Percentiles rank a stretch among this genome's conserved stretches.
phyloP scores from a whole-genome alignment of 2,113 vertebrate species.

The Osmerus mordax region DNA sequence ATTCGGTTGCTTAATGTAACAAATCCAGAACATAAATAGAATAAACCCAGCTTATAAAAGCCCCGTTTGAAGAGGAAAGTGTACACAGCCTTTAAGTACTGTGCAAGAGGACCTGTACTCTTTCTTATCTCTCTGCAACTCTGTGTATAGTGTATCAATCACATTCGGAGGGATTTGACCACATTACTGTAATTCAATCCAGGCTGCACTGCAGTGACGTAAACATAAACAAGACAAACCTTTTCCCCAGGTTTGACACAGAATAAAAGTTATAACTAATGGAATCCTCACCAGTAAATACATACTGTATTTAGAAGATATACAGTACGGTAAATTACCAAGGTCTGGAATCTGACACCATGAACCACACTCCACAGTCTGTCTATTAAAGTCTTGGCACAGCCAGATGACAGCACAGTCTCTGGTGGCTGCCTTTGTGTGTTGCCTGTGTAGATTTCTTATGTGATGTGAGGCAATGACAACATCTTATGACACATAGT shows the following conservation, averaged over 20 bases:
- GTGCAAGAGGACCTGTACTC: neutral
- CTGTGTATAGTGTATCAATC: conserved; percentile 16
- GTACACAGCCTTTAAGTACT: neutral
- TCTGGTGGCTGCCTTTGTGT: neutral
- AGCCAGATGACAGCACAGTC: conserved; percentile 3
- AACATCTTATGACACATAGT: conserved; percentile 19
- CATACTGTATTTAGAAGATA: too few species aligned
- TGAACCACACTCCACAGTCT: too few species aligned
- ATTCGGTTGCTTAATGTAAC: neutral
- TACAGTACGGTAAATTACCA: too few species aligned
- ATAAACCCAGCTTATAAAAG: neutral
- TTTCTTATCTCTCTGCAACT: neutral
- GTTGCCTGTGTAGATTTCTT: conserved; percentile 22
- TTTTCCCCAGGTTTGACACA: too few species aligned
- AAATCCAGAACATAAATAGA: neutral
- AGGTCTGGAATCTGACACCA: too few species aligned
- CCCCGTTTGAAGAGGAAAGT: neutral
- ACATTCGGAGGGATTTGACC: conserved; percentile 15
- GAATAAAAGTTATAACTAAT: too few species aligned
- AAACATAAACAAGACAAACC: too few species aligned
- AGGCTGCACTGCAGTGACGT: too few species aligned
- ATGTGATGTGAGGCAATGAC: conserved; percentile 24
- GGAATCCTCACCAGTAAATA: too few species aligned
- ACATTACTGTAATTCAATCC: too few species aligned
- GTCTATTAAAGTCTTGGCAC: neutral